Evolutionary conservation across 2,797 vertebrate genomes (phyloP).

Genomic region (Odontamblyopus rebecca): DNA sequence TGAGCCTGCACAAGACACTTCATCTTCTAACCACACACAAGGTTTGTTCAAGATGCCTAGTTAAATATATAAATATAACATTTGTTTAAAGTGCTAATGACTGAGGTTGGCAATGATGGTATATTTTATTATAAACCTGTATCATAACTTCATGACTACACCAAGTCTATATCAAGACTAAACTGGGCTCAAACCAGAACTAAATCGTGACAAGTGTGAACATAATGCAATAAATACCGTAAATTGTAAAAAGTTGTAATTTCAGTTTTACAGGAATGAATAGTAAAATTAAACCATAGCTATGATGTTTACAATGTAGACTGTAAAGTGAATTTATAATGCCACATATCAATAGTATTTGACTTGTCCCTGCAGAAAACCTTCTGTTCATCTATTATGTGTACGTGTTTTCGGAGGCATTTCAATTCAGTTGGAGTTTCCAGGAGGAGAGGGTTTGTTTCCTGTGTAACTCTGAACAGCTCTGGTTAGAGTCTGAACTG

Average conservation of each 20-base stretch:
- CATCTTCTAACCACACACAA: neutral
- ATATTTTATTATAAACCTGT: neutral
- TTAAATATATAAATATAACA: neutral
- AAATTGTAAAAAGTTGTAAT: too few relatives aligned
- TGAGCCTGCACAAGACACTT: neutral
- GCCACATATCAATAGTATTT: too few relatives aligned
- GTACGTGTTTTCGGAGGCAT: slow-evolving; percentile 46
- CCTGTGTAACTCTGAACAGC: slow-evolving; percentile 63
- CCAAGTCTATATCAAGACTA: too few relatives aligned
- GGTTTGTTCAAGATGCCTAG: neutral
- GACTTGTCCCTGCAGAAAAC: neutral
- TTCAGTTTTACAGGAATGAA: too few relatives aligned
- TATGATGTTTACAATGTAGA: too few relatives aligned
- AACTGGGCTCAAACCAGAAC: too few relatives aligned
- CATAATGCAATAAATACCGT: too few relatives aligned
- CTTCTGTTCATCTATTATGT: neutral
- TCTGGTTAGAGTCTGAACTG: slow-evolving; percentile 31
- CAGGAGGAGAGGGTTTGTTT: slow-evolving; percentile 60
- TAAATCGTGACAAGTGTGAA: too few relatives aligned
- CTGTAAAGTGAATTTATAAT: too few relatives aligned
- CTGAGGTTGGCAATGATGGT: neutral
- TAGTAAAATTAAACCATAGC: too few relatives aligned
- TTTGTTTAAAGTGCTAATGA: neutral
- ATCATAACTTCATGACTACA: neutral
- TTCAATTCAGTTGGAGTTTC: slow-evolving; percentile 63